These are phyloP conservation scores for Sebastes vulpes DNA, from an alignment of 2,797 vertebrate genomes.

Conservation along the genomic window DNA sequence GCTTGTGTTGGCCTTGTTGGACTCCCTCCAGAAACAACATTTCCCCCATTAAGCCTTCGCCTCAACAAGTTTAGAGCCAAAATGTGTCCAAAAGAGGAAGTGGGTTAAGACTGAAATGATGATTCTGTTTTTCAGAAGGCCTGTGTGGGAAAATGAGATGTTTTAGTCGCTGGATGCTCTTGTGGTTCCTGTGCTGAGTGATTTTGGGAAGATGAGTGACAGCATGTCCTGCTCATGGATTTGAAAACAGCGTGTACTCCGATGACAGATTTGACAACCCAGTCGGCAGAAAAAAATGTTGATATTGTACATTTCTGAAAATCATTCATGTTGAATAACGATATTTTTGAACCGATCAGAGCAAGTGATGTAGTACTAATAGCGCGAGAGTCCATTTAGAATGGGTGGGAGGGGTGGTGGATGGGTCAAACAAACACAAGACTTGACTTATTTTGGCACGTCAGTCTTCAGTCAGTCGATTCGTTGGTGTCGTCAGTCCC, in stretches of 20 bases:
- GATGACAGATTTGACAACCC: not conserved
- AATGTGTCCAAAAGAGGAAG: conserved; percentile 26
- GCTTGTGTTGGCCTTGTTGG: conserved; percentile 59
- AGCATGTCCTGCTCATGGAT: not conserved
- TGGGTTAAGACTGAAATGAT: conserved; percentile 2
- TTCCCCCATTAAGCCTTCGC: conserved; percentile 26
- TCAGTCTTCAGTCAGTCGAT: no score
- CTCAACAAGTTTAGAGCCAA: conserved; percentile 27
- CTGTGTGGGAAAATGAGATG: not conserved
- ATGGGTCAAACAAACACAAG: no score
- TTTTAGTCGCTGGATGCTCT: not conserved
- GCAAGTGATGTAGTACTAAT: no score
- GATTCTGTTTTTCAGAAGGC: not conserved
- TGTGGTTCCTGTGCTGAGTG: not conserved
- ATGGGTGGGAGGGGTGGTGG: no score
- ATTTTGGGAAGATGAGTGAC: not conserved
- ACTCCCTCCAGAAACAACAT: conserved; percentile 67
- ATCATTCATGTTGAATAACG: not conserved
- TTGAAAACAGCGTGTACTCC: not conserved
- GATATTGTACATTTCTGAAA: not conserved
- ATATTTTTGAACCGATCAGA: not conserved
- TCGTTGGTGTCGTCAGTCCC: no score
- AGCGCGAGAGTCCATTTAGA: no score
- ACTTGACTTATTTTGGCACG: no score
- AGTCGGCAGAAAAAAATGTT: not conserved